These are phyloP conservation scores for Nibea albiflora DNA, from an alignment of 2,113 vertebrate species.

Conservation along the genomic window DNA sequence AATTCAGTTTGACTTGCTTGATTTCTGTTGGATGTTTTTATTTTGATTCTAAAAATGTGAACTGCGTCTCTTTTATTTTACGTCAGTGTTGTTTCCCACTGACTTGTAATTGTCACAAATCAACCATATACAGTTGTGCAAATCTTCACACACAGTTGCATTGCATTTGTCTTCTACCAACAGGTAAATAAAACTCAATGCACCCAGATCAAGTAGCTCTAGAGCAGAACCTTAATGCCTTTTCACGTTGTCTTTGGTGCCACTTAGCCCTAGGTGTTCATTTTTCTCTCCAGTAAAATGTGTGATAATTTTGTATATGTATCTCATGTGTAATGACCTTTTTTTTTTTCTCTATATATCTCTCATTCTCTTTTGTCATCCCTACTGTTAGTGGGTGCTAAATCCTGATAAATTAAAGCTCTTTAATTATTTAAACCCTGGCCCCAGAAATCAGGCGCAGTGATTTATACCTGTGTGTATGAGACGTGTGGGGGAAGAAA, in stretches of 20 bases:
- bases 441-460: constrained; percentile 76
- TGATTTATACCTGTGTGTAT: constrained; percentile 81
- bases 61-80: constrained; percentile 30
- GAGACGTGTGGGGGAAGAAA: constrained; percentile 73
- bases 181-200: constrained; percentile 51
- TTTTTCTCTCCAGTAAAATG: constrained; percentile 51
- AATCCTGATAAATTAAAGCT: constrained; percentile 86
- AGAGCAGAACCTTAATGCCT: constrained; percentile 53
- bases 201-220: constrained; percentile 68
- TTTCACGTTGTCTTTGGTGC: constrained; percentile 49
- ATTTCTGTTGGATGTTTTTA: constrained; percentile 18
- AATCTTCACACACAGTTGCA: constrained; percentile 19
- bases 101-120: constrained; percentile 39
- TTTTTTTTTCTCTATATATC: constrained; percentile 31
- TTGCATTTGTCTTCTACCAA: constrained; percentile 45
- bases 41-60: constrained; percentile 17
- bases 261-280: constrained; percentile 38
- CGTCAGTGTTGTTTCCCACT: constrained; percentile 19
- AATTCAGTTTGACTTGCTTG: constrained; percentile 5
- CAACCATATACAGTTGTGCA: constrained; percentile 24
- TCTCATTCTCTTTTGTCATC: constrained; percentile 68
- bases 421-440: constrained; percentile 86
- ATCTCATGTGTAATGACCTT: constrained; percentile 48
- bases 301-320: constrained; percentile 61
- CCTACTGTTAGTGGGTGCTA: constrained; percentile 73